Percentiles rank a stretch among this genome's conserved stretches.
Conservation (phyloP, 1,140 invertebrate species). For the Brachionus calyciflorus region DNA sequence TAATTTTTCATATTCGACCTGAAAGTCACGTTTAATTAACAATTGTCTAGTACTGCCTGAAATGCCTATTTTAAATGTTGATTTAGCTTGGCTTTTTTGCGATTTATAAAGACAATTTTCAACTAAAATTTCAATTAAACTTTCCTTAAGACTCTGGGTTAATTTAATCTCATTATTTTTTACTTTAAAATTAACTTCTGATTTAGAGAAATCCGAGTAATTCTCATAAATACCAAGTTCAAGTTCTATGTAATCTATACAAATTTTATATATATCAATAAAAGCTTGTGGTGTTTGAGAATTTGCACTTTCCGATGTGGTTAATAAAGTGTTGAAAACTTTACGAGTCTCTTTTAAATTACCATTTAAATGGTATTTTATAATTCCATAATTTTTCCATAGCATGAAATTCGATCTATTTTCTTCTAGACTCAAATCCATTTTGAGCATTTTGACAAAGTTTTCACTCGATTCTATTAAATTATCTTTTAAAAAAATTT, state of each 20-base stretch:
- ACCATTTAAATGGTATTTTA: background rate
- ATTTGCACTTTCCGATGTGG: background rate
- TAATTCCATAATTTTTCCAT: slow-evolving; percentile 3
- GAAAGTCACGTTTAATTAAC: slow-evolving; percentile 34
- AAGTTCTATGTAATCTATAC: slow-evolving; percentile 7
- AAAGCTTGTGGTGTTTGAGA: background rate
- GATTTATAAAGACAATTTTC: slow-evolving; percentile 31
- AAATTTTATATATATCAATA: background rate
- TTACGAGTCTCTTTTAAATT: slow-evolving; percentile 33
- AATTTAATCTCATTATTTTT: background rate
- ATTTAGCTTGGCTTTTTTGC: background rate
- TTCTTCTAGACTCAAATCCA: slow-evolving; percentile 6
- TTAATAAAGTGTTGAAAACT: slow-evolving; percentile 26
- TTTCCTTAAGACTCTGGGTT: background rate
- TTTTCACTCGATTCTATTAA: background rate
- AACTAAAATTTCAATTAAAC: slow-evolving; percentile 1
- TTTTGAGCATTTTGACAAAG: background rate
- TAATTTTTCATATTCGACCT: slow-evolving; percentile 28
- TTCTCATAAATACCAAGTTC: slow-evolving; percentile 28
- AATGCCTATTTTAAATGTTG: slow-evolving; percentile 41
- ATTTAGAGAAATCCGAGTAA: background rate
- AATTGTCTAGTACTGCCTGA: background rate
- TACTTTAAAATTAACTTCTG: slow-evolving; percentile 1
- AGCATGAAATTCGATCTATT: slow-evolving; percentile 31
- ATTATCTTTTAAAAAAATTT: background rate